These are phyloP conservation scores for Hypocryptadius cinnamomeus DNA, from an alignment of 2,113 vertebrate species.

Conservation along the genomic window DNA sequence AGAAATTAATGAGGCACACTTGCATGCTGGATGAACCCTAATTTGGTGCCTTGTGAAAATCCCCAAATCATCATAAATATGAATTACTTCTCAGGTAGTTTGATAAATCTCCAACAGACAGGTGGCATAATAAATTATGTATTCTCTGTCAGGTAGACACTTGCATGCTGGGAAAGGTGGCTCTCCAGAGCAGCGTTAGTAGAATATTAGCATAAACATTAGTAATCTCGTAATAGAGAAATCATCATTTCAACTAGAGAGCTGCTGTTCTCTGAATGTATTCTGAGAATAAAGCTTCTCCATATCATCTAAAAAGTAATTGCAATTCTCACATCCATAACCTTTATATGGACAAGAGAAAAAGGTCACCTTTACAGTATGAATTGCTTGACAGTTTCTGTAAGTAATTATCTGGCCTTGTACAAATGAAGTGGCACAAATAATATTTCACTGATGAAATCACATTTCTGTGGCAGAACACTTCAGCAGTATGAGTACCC, in stretches of 20 bases:
- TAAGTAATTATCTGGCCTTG: conserved; percentile 51
- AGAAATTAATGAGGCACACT: conserved; percentile 19
- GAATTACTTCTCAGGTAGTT: conserved; percentile 15
- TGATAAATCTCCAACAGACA: conserved; percentile 48
- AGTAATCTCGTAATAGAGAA: conserved; percentile 49
- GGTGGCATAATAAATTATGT: conserved; percentile 56
- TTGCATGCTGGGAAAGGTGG: conserved; percentile 48
- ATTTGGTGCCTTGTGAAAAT: conserved; percentile 26
- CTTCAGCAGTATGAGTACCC: neutral
- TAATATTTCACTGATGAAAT: conserved; percentile 37
- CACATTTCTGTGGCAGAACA: neutral
- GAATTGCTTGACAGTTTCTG: conserved; percentile 41
- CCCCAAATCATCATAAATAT: conserved; percentile 52
- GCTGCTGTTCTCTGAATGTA: conserved; percentile 10
- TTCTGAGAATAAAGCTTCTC: conserved; percentile 25
- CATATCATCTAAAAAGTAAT: conserved; percentile 48
- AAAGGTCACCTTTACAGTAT: conserved; percentile 47
- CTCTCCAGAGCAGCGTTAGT: conserved; percentile 30
- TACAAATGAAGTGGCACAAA: conserved; percentile 51
- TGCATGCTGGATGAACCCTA: neutral
- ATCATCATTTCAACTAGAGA: conserved; percentile 34
- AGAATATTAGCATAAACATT: conserved; percentile 54
- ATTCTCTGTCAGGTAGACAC: conserved; percentile 12
- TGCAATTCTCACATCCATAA: conserved; percentile 52
- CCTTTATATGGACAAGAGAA: conserved; percentile 46